Percentiles rank a stretch among this genome's conserved stretches.
Evolutionary conservation across 92 coral and sea anemone species (phyloP).

Genomic region (Paramuricea clavata): DNA sequence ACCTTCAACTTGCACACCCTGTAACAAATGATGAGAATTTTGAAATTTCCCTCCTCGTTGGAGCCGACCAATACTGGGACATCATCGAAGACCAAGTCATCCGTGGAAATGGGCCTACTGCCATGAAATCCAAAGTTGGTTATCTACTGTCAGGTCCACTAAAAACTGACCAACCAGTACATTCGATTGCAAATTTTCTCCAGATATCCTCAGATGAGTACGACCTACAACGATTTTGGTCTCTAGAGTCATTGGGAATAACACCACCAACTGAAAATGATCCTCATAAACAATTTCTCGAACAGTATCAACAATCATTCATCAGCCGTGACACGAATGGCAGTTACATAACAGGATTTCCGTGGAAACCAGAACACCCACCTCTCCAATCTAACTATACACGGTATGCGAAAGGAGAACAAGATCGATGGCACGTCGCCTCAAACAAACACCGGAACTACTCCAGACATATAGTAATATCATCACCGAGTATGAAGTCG

Average conservation of each 20-base stretch:
- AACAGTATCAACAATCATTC: constrained; percentile 46
- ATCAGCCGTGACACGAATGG: constrained; percentile 56
- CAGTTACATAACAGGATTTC: constrained; percentile 61
- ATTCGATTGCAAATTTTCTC: constrained; percentile 8
- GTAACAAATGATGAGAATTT: constrained; percentile 61
- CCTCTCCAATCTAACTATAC: constrained; percentile 52
- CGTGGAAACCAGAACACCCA: constrained; percentile 68
- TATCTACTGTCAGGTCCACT: constrained; percentile 71
- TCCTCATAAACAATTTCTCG: constrained; percentile 36
- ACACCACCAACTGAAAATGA: constrained; percentile 34
- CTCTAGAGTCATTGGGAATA: constrained; percentile 64
- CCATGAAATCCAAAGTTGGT: constrained; percentile 62
- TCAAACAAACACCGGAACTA: constrained; percentile 47
- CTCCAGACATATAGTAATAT: constrained; percentile 51
- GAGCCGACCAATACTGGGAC: constrained; percentile 74
- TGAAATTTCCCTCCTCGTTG: constrained; percentile 62
- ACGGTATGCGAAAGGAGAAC: constrained; percentile 49
- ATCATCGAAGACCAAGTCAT: constrained; percentile 57
- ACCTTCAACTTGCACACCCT: constrained; percentile 65
- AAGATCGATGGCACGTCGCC: constrained; percentile 60
- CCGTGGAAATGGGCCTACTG: constrained; percentile 65
- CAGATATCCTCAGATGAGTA: constrained; percentile 6
- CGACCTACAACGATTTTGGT: constrained; percentile 63
- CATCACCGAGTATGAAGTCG: constrained; percentile 60
- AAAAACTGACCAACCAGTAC: background rate